A percentile compares a stretch with the other conserved stretches of the same genome.
Conservation (phyloP, 2,888 invertebrate species). For the Nemotelus pantherinus region DNA sequence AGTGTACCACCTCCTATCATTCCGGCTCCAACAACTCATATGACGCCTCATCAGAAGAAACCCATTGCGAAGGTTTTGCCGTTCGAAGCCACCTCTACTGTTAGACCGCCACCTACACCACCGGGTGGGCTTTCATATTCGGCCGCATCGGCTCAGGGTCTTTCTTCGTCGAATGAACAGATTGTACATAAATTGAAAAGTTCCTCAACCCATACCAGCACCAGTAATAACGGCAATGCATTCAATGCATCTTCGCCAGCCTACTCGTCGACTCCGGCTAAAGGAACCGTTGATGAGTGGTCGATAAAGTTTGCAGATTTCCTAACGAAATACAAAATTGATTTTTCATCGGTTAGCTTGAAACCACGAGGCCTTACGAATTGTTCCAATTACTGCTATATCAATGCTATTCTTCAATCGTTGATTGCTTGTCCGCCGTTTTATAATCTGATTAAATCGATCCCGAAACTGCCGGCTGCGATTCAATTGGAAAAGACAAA, state of each 20-base stretch:
- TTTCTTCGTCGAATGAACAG: constrained; percentile 51
- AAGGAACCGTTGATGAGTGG: constrained; percentile 58
- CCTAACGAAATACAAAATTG: constrained; percentile 77
- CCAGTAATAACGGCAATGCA: constrained; percentile 35
- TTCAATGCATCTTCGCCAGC: not conserved
- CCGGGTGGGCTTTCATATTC: constrained; percentile 63
- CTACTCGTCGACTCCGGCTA: not conserved
- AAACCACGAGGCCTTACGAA: constrained; percentile 92
- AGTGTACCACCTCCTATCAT: constrained; percentile 40
- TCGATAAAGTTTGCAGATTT: constrained; percentile 73
- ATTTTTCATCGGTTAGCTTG: constrained; percentile 81
- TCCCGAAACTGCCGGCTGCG: constrained; percentile 72
- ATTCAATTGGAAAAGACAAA: constrained; percentile 70
- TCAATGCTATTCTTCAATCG: constrained; percentile 94
- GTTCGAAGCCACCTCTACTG: constrained; percentile 63
- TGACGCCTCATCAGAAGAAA: constrained; percentile 63
- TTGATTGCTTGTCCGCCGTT: constrained; percentile 94
- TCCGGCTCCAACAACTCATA: constrained; percentile 45
- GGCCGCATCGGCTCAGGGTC: constrained; percentile 64
- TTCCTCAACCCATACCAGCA: constrained; percentile 36
- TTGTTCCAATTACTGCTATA: constrained; percentile 95
- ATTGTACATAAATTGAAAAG: constrained; percentile 34
- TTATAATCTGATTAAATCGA: constrained; percentile 85
- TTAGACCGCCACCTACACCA: constrained; percentile 56
- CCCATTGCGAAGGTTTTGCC: constrained; percentile 73